Evolutionary conservation across 2,113 vertebrate species (phyloP), one percentile per base, ranked within the genome.

Genomic region (Cercopithecus mona): DNA sequence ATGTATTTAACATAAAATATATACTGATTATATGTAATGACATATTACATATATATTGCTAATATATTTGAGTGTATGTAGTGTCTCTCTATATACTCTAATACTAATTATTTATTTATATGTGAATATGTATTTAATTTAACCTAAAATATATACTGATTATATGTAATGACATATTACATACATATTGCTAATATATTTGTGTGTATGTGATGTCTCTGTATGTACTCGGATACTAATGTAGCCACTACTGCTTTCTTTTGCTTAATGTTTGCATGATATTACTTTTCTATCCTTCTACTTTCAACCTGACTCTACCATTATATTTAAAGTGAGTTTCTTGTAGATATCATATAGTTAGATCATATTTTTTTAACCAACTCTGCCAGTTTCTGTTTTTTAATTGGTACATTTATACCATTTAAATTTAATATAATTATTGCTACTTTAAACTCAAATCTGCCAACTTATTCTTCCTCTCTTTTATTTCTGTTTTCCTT

Each of bases 301-400:
- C 61, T 87, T 87, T 87, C 48, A 87, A 30, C 25, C 20, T 68
- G 7, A 73, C 14, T 61, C 38, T 82, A 73, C 2, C 52, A 45
- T 83, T 92, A 84, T 48, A 75, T 45, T 57, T 83, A 50, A 61
- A 83, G 55, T 89, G 27, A 94, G 14, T 85, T 95, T 89, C 43
- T 81, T 50, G 11, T 70, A 94, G 4, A 50, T 9, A 57, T 3
- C 22, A 50, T 57, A 38, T 68, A 48, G 22, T 83, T 95, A 4
- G n/a, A 18, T 90, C n/a, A 38, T 57, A 10, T 45, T 78, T 79
- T 68, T 76, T 45, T n/a, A 95, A 30, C 55, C 22, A 1, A 57
- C 16, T 76, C 6, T 76, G 38, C 20, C 45, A 83, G 38, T 81
- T 64, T 64, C 16, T 61, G 40, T 94, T 88, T 88, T 82, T 61